These are phyloP conservation scores for Sapajus apella DNA, from an alignment of 2,113 vertebrate species.

Conservation along the genomic window DNA sequence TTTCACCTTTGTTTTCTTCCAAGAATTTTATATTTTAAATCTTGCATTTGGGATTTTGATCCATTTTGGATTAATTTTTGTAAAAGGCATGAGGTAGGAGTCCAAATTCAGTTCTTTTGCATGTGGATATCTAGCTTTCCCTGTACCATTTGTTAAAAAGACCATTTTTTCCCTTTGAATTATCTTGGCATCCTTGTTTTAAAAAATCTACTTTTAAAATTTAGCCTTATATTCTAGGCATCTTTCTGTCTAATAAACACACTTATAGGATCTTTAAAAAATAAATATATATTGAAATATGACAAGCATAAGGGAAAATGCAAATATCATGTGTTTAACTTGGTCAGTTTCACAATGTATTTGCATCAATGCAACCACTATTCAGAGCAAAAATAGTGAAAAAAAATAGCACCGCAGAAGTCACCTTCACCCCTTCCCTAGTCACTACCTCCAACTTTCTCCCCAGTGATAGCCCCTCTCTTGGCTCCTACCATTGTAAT, in stretches of 20 bases:
- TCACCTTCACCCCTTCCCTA: neutral
- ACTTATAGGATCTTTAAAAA: neutral
- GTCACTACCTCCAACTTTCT: neutral
- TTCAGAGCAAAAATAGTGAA: neutral
- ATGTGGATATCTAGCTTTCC: neutral
- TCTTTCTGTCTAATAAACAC: neutral
- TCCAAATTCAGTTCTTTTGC: neutral
- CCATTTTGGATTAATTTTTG: neutral
- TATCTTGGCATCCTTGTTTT: neutral
- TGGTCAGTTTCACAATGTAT: constrained; percentile 1
- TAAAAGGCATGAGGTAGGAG: neutral
- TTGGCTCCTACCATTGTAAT: neutral
- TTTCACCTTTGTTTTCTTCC: neutral
- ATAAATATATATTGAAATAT: neutral
- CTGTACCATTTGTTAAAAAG: neutral
- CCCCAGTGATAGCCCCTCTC: no score
- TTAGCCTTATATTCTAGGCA: neutral
- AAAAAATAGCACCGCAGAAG: neutral
- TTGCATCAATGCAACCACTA: neutral
- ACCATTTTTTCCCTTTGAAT: neutral
- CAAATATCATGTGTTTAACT: neutral
- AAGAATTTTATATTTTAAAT: neutral
- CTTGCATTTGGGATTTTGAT: neutral
- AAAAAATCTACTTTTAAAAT: neutral
- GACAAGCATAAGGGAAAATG: neutral